These are phyloP conservation scores for Ciona savignyi DNA, from an alignment of 23 tunicate species.

Conservation along the genomic window DNA sequence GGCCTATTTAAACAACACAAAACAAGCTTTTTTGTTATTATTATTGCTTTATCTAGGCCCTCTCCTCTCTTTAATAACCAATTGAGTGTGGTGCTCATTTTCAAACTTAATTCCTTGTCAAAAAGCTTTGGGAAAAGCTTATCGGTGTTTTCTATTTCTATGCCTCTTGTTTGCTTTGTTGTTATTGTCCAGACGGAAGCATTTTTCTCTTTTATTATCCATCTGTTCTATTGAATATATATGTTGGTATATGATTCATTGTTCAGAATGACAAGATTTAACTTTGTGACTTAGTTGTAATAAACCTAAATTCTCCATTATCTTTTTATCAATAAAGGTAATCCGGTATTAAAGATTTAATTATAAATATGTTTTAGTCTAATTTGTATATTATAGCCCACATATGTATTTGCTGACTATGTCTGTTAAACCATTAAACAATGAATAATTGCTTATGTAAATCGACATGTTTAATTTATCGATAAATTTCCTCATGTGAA, in stretches of 20 bases:
- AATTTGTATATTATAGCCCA: too few relatives aligned
- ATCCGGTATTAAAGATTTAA: too few relatives aligned
- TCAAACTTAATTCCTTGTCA: neutral
- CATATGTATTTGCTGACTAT: too few relatives aligned
- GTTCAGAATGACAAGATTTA: neutral
- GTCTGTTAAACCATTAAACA: too few relatives aligned
- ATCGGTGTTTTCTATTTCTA: neutral
- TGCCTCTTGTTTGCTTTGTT: neutral
- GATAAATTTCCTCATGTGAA: too few relatives aligned
- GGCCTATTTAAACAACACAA: constrained; percentile 12
- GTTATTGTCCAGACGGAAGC: neutral
- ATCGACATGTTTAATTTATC: too few relatives aligned
- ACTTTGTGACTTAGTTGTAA: too few relatives aligned
- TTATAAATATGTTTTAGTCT: too few relatives aligned
- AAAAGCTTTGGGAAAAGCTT: neutral
- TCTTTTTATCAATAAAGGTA: too few relatives aligned
- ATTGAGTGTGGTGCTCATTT: neutral
- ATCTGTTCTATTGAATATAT: neutral
- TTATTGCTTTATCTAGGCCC: constrained; percentile 2
- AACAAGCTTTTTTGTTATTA: neutral
- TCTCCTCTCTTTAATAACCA: constrained; percentile 1
- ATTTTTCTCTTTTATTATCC: neutral
- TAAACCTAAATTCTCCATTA: too few relatives aligned
- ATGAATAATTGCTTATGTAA: too few relatives aligned
- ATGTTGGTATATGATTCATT: neutral